Conservation (phyloP, 2,113 vertebrate genomes). For the Tursiops truncatus region DNA sequence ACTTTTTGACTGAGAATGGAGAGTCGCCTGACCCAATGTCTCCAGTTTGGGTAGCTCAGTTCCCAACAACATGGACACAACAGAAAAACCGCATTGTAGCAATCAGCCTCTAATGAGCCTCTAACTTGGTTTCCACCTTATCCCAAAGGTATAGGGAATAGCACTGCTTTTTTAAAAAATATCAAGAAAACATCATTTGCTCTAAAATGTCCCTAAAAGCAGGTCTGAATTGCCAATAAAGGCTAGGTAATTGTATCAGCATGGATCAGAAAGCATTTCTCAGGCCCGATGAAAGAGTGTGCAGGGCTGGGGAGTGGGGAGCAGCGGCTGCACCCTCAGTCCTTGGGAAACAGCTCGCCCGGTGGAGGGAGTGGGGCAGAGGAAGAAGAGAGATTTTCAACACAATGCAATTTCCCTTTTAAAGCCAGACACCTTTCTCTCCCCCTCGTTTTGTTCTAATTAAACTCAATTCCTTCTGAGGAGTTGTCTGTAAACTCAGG, state of each 20-base stretch:
- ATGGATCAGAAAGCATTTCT: constrained; percentile 92
- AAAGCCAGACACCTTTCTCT: neutral
- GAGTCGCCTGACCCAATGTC: constrained; percentile 64
- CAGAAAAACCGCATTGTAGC: constrained; percentile 82
- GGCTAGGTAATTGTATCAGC: constrained; percentile 90
- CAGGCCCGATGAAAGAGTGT: constrained; percentile 86
- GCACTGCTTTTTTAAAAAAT: constrained; percentile 86
- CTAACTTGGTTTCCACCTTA: constrained; percentile 89
- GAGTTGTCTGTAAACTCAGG: constrained; percentile 63
- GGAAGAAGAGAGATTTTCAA: neutral
- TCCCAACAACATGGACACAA: constrained; percentile 46
- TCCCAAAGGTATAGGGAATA: constrained; percentile 90
- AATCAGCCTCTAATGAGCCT: constrained; percentile 88
- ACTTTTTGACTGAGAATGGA: constrained; percentile 22
- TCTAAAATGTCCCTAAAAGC: constrained; percentile 92
- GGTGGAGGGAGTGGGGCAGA: neutral
- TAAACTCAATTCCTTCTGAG: constrained; percentile 81
- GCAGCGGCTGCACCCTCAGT: constrained; percentile 73
- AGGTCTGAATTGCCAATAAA: constrained; percentile 92
- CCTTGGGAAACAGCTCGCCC: constrained; percentile 74
- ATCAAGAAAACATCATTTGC: constrained; percentile 91
- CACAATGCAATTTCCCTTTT: constrained; percentile 42
- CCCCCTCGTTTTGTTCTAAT: constrained; percentile 69
- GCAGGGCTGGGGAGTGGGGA: constrained; percentile 80
- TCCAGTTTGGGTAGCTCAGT: constrained; percentile 77